A percentile compares a stretch with the other conserved stretches of the same genome.
These are phyloP conservation scores for Himalopsyche phryganea DNA, from an alignment of 1,140 invertebrate species.

Conservation along the genomic window DNA sequence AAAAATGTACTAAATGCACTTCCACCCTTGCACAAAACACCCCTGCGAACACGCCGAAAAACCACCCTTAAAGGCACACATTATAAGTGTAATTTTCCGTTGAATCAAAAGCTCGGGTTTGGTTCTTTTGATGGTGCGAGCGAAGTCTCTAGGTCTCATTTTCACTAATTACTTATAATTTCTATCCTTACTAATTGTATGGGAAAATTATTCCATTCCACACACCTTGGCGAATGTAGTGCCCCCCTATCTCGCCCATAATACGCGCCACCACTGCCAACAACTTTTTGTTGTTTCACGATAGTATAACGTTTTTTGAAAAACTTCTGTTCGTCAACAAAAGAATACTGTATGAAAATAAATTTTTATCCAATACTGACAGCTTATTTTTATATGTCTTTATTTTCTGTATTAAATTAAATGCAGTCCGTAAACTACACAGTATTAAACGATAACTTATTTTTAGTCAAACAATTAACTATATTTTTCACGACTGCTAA, in stretches of 20 bases:
- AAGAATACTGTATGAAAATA: too few relatives aligned
- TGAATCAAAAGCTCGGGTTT: not conserved
- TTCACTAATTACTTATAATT: conserved; percentile 36
- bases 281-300: not conserved
- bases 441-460: too few relatives aligned
- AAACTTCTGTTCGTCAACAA: too few relatives aligned
- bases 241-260: not conserved
- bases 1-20: conserved; percentile 26
- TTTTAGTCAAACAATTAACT: too few relatives aligned
- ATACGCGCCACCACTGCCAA: not conserved
- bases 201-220: conserved; percentile 35
- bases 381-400: not conserved
- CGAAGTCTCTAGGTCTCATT: conserved; percentile 26
- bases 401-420: too few relatives aligned
- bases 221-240: conserved; percentile 6
- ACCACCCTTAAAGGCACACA: not conserved
- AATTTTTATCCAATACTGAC: not conserved
- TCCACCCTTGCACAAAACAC: conserved; percentile 4
- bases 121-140: conserved; percentile 7
- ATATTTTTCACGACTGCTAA: too few relatives aligned
- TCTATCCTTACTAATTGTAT: conserved; percentile 33
- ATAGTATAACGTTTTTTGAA: not conserved
- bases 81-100: not conserved
- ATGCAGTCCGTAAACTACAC: too few relatives aligned
- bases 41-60: conserved; percentile 1